Evolutionary conservation across 2,113 vertebrate species (phyloP), one percentile per base, ranked within the genome.

Genomic region (Sander vitreus): DNA sequence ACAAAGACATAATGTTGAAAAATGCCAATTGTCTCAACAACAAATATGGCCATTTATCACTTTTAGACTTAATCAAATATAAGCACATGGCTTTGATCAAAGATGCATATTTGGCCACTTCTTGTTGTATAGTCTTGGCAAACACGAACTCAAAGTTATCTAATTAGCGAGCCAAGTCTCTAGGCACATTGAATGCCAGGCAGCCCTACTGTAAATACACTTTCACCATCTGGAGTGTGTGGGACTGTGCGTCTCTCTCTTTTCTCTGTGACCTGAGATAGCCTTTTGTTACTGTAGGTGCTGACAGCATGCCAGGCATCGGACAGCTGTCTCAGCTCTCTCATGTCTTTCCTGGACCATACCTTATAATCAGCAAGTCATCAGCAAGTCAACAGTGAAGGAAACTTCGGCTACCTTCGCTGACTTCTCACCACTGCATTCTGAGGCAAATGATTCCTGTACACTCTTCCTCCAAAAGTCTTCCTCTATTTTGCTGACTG

Each of bases 211-310:
- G 80, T 74, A 84, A 77, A 85, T 85, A 85, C 70, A 68, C 58
- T 90, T 73, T 78, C 81, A 89, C 91, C 91, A 94, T 87, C 90
- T 92, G 89, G 81, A 81, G 78, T 23, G 81, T 54, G 73, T 73
- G 73, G 68, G 76, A 18, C 23, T 6, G 58, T 60, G 79, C 21
- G 18, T 30, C 58, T 50, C 43, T 58, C 30, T 55, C 21, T 75
- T 54, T 80, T 83, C 80, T 74, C 73, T 54, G 73, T 89, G 86
- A 78, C 77, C 77, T 71, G 19, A 87, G 80, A 50, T 78, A 81
- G 69, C 86, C 85, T 81, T 83, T 78, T 59, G 18, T 55, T 84
- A 43, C 39, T 43, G 39, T 10, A 82, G 88, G 78, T 71, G 68
- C 75, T 51, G 73, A 71, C 64, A 68, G 73, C 88, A 65, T 60